Evolutionary conservation across 64 coral and sea anemone species (phyloP).

Genomic region (Dendrophyllia cribrosa): DNA sequence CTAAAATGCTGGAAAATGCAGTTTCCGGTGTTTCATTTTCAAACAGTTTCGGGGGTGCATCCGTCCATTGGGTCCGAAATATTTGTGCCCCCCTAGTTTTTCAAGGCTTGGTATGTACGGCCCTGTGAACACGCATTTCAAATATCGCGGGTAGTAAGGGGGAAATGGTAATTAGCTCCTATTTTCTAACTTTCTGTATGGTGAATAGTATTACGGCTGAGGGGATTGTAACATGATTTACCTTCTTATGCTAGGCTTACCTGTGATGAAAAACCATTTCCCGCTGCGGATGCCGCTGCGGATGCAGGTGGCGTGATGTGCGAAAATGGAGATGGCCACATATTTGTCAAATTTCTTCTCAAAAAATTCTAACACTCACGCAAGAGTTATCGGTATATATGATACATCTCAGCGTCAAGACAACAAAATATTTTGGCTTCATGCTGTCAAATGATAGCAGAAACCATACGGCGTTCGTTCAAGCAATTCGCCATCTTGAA

Average conservation of each 20-base stretch:
- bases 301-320: not conserved
- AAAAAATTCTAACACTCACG: not conserved
- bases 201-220: not conserved
- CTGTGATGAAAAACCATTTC: not conserved
- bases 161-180: too few species aligned
- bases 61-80: too few species aligned
- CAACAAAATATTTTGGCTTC: not conserved
- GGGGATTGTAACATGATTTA: not conserved
- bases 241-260: not conserved
- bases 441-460: not conserved
- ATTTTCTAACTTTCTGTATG: too few species aligned
- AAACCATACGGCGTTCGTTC: not conserved
- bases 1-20: too few species aligned
- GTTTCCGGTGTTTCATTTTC: too few species aligned
- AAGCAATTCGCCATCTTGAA: conserved; percentile 9
- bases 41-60: too few species aligned
- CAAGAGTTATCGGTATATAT: not conserved
- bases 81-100: too few species aligned
- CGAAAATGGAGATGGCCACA: conserved; percentile 17
- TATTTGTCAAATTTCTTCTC: not conserved
- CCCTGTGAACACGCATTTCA: too few species aligned
- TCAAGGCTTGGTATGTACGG: too few species aligned
- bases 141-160: too few species aligned
- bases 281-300: not conserved
- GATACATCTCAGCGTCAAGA: not conserved